Base-by-base conservation (phyloP, 1,140 invertebrate species). In the Bilobella aurantiaca region DNA sequence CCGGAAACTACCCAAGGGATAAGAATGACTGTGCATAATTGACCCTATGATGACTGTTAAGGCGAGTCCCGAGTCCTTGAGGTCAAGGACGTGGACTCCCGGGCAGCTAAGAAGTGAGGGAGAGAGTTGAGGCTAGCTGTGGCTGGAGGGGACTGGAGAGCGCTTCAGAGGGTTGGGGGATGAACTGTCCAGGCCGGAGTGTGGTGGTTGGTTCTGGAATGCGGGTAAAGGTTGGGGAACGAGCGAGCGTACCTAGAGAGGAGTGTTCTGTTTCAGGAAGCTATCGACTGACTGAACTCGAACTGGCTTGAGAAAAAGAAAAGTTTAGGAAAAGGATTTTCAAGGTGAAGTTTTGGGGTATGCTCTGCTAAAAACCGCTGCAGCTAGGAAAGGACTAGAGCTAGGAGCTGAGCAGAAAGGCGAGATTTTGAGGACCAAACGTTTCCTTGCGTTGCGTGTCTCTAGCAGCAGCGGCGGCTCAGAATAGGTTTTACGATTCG, bases 1-100 rank as follows among this genome's bases (percentile, higher is more conserved):
- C 8, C 49, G 49, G 23, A 53, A 53, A 53, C 49, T 5, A 23
- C 49, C 49, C 49, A 53, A 53, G 21, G 49, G 49, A 53, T 53
- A 16, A 53, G 49, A 53, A 53, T 53, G 49, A 23, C 23, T 53
- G 25, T 53, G 12, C 49, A 53, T 53, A 23, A 53, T 53, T 53
- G 49, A 53, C 49, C 49, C 49, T 53, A 53, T 53, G 12, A 5
- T 53, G 49, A 53, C 8, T 12, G 21, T 23, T 53, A 23, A 5
- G 37, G 37, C 3, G 49, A 5, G 8, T 23, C 49, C 21, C 5
- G 49, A 53, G 8, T 23, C 21, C 21, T 8, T 53, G 21, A 53
- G 23, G 49, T 14, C 49, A 53, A 53, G 49, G 49, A 53, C 49
- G 18, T 18, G 34, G 8, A 42, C 34, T 12, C 34, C 8, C 8